These are phyloP conservation scores for Megaustenia siamemsis DNA, from an alignment of 2,888 invertebrate species.

Conservation along the genomic window DNA sequence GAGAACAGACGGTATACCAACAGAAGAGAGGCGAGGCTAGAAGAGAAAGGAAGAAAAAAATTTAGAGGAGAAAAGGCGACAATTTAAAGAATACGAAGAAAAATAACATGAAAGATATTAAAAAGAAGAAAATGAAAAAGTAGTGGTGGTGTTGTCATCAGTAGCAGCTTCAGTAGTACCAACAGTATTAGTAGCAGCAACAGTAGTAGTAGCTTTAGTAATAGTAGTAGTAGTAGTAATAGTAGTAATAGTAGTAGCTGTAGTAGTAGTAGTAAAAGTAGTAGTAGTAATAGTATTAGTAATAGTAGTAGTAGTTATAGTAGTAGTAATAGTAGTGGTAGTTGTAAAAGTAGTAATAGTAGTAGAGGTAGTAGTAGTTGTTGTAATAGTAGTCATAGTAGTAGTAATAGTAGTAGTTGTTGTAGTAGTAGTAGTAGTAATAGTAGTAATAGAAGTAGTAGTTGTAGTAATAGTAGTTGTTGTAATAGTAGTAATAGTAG, in stretches of 20 bases:
- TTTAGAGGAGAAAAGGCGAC: neutral
- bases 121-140: slow-evolving; percentile 13
- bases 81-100: neutral
- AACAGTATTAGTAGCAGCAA: no score
- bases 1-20: neutral
- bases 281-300: neutral
- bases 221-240: slow-evolving; percentile 22
- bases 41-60: neutral
- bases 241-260: slow-evolving; percentile 1
- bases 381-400: neutral
- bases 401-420: neutral
- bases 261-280: neutral
- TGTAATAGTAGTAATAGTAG: neutral
- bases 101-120: neutral
- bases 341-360: neutral
- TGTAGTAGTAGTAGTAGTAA: neutral
- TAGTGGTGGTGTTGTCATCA: neutral
- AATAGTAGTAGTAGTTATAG: slow-evolving; percentile 15
- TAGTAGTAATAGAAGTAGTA: neutral
- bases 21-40: neutral
- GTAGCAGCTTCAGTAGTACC: no score
- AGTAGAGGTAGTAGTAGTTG: neutral
- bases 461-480: neutral
- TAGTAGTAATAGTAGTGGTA: neutral
- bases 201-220: neutral